These are phyloP conservation scores for Limenitis camilla DNA, from an alignment of 2,888 invertebrate genomes.

Conservation along the genomic window DNA sequence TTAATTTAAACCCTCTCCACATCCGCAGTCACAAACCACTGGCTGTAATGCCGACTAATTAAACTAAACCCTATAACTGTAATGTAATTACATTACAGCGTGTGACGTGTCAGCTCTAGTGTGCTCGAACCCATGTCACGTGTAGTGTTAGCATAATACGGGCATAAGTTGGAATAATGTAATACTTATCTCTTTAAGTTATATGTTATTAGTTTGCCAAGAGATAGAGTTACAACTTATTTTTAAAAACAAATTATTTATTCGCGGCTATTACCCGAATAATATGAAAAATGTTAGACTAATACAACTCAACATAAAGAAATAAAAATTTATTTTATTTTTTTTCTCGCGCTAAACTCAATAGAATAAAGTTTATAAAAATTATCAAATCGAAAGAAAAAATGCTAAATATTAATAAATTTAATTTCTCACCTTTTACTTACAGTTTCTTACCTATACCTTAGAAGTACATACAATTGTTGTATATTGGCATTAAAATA, in stretches of 20 bases:
- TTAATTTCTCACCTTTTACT: too few species aligned
- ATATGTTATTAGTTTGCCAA: neutral
- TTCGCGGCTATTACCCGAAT: too few species aligned
- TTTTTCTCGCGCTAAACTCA: too few species aligned
- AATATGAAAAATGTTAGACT: too few species aligned
- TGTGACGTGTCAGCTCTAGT: neutral
- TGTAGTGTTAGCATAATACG: neutral
- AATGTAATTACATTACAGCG: conserved; percentile 4
- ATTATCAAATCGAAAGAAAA: too few species aligned
- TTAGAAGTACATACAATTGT: too few species aligned
- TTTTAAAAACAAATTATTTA: too few species aligned
- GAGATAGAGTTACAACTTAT: neutral
- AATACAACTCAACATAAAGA: too few species aligned
- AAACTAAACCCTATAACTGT: conserved; percentile 12
- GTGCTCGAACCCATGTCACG: conserved; percentile 2
- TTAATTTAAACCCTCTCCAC: conserved; percentile 9
- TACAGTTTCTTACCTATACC: neutral
- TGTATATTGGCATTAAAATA: too few species aligned
- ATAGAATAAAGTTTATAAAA: too few species aligned
- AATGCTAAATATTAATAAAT: too few species aligned
- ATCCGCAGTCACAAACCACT: neutral
- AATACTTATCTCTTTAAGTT: neutral
- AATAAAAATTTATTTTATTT: too few species aligned
- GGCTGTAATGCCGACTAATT: conserved; percentile 7
- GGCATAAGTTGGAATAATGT: conserved; percentile 1